Percentiles rank a stretch among this genome's conserved stretches.
Conservation (phyloP, 2,888 invertebrate species). For the Eristalis intricaria region DNA sequence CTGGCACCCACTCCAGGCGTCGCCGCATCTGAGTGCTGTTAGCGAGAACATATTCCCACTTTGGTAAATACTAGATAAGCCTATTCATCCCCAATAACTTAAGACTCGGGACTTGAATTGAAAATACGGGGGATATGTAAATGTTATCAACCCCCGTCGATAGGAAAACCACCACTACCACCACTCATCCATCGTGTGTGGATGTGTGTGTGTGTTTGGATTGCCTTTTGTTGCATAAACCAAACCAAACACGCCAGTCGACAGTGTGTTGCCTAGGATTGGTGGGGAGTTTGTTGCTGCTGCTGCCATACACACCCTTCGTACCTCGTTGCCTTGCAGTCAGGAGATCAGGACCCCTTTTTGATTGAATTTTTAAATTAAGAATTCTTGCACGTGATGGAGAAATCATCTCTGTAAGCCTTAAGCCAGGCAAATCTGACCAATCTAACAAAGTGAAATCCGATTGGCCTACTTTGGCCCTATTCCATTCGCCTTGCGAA, state of each 20-base stretch:
- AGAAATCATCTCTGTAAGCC: conserved; percentile 2
- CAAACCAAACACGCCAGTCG: neutral
- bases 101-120: conserved; percentile 52
- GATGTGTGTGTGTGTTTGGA: neutral
- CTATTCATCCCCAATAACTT: conserved; percentile 63
- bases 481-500: too few relatives aligned
- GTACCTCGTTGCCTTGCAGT: conserved; percentile 20
- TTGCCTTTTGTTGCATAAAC: neutral
- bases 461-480: neutral
- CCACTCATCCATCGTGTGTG: conserved; percentile 1
- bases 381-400: conserved; percentile 40
- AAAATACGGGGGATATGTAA: conserved; percentile 60
- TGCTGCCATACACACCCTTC: conserved; percentile 9
- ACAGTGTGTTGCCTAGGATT: neutral
- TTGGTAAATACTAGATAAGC: conserved; percentile 66
- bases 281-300: neutral
- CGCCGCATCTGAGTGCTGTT: conserved; percentile 19
- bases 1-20: neutral
- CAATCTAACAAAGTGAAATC: neutral
- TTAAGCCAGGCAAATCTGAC: conserved; percentile 15
- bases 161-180: conserved; percentile 22
- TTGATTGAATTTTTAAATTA: conserved; percentile 54
- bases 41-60: conserved; percentile 52
- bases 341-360: conserved; percentile 47
- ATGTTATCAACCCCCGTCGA: conserved; percentile 49